Percentiles rank a stretch among this genome's conserved stretches.
Evolutionary conservation across 53 echinoderm and acorn worm species (phyloP).

Genomic region (Holothuria scabra): DNA sequence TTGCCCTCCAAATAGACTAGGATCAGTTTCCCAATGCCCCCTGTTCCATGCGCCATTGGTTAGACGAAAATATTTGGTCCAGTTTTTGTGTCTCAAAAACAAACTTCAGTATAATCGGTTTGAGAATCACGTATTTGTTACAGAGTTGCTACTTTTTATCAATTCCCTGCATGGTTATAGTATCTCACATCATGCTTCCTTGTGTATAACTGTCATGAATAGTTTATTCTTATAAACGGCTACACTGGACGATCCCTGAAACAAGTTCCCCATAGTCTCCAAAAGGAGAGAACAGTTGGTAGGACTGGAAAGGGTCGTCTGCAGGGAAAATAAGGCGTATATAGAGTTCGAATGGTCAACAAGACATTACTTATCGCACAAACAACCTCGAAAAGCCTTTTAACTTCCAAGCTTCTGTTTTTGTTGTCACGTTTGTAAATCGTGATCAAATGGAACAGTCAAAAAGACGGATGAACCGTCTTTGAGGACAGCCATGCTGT

Average conservation of each 20-base stretch:
- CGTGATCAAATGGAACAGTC: background rate
- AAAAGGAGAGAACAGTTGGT: conserved; percentile 10
- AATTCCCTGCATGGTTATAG: no score
- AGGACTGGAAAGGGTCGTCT: background rate
- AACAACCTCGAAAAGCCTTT: conserved; percentile 37
- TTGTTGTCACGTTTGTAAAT: background rate
- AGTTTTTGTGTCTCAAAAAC: no score
- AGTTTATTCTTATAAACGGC: conserved; percentile 15
- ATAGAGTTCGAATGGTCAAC: conserved; percentile 53
- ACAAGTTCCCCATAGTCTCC: conserved; percentile 25
- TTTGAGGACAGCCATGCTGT: background rate
- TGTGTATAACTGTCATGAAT: conserved; percentile 27
- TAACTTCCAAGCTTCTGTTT: background rate
- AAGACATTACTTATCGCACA: conserved; percentile 56
- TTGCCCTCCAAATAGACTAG: no score
- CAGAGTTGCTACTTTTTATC: no score
- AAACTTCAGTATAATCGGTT: no score
- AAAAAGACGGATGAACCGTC: conserved; percentile 1
- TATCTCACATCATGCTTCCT: conserved; percentile 21
- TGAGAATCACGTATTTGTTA: no score
- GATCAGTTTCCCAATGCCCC: no score
- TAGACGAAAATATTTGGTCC: no score
- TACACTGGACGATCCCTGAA: conserved; percentile 8
- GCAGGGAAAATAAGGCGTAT: background rate
- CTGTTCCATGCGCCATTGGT: no score